These are phyloP conservation scores for Aphelenchoides bicaudatus DNA, from an alignment of 2,888 invertebrate species.

Conservation along the genomic window DNA sequence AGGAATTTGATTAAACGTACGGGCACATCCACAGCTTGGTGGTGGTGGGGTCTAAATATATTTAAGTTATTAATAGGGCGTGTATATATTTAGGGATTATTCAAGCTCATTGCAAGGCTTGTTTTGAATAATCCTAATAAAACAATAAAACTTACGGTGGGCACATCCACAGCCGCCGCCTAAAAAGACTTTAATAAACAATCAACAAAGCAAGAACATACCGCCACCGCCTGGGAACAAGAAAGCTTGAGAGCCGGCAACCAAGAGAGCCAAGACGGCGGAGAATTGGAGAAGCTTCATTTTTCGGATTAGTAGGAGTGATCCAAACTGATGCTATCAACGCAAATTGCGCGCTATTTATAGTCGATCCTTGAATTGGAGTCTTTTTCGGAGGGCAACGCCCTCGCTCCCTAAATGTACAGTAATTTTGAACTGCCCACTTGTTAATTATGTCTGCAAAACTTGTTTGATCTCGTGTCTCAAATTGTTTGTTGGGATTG, in stretches of 20 bases:
- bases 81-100: neutral
- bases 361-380: too few species aligned
- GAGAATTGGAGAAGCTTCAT: conserved; percentile 11
- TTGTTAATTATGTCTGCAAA: too few species aligned
- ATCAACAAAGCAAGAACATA: too few species aligned
- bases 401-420: too few species aligned
- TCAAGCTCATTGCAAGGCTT: neutral
- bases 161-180: conserved; percentile 12
- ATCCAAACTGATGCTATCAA: neutral
- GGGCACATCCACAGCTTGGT: neutral
- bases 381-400: too few species aligned
- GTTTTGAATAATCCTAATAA: neutral
- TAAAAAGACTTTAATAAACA: too few species aligned
- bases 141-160: neutral
- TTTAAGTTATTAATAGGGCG: neutral
- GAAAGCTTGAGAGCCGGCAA: conserved; percentile 14
- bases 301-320: neutral
- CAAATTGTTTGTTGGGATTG: too few species aligned
- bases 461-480: too few species aligned
- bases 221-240: conserved; percentile 17
- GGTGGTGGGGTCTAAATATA: conserved; percentile 13
- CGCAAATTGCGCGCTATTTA: too few species aligned
- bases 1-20: neutral
- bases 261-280: neutral
- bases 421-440: too few species aligned